Evolutionary conservation across 2,797 vertebrate species (phyloP).

Genomic region (Acanthurus leucopareius): DNA sequence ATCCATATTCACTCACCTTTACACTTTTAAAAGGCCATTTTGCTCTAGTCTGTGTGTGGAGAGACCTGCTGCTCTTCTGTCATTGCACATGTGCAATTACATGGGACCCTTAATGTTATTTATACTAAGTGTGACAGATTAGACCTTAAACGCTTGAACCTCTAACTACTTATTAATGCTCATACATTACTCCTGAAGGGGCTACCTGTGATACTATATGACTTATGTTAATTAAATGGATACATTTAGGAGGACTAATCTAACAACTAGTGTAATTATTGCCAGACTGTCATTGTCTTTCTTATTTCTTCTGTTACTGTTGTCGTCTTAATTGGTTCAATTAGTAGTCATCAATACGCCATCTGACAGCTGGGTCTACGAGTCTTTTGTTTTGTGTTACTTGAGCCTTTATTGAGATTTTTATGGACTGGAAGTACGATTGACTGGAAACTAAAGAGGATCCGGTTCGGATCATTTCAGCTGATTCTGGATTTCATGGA

Average conservation of each 20-base stretch:
- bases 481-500: slow-evolving; percentile 49
- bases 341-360: slow-evolving; percentile 33
- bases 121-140: no score
- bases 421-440: slow-evolving; percentile 40
- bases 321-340: slow-evolving; percentile 35
- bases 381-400: slow-evolving; percentile 37
- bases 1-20: no score
- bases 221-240: neutral
- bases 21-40: no score
- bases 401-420: slow-evolving; percentile 22
- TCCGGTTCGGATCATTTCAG: slow-evolving; percentile 57
- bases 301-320: slow-evolving; percentile 37
- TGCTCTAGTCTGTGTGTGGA: no score
- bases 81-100: neutral
- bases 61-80: no score
- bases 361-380: slow-evolving; percentile 45
- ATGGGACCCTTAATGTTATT: no score
- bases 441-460: slow-evolving; percentile 57
- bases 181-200: neutral
- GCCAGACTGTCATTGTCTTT: slow-evolving; percentile 27
- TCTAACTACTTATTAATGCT: neutral
- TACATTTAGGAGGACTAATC: slow-evolving; percentile 19
- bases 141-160: no score
- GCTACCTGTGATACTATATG: neutral
- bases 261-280: slow-evolving; percentile 24